A percentile compares a stretch with the other conserved stretches of the same genome.
Evolutionary conservation across 1,140 invertebrate species (phyloP).

Genomic region (Amphibalanus amphitrite): DNA sequence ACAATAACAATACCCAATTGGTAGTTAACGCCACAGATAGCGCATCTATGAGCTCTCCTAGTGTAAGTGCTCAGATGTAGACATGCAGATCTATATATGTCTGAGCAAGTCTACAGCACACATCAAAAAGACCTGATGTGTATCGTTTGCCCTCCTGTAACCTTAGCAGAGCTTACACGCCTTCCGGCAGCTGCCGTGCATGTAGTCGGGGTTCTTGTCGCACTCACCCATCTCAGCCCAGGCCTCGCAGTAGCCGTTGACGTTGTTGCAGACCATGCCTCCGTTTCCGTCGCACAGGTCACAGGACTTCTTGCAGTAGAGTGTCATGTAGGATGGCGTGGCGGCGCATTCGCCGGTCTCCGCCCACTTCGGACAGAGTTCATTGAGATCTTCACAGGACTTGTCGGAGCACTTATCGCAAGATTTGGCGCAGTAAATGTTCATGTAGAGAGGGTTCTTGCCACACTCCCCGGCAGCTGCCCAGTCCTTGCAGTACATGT

Average conservation of each 20-base stretch:
- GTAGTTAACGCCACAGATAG: too few species aligned
- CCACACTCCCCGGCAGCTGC: slow-evolving; percentile 17
- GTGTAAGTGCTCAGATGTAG: too few species aligned
- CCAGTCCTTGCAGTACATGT: slow-evolving; percentile 20
- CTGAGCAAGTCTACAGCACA: too few species aligned
- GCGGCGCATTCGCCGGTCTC: slow-evolving; percentile 20
- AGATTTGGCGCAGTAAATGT: slow-evolving; percentile 23
- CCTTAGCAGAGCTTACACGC: slow-evolving; percentile 24
- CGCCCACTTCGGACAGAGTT: slow-evolving; percentile 19
- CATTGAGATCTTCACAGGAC: slow-evolving; percentile 19
- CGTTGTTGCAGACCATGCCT: slow-evolving; percentile 17
- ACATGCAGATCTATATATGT: too few species aligned
- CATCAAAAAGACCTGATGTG: too few species aligned
- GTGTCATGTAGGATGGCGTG: slow-evolving; percentile 20
- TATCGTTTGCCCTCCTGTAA: too few species aligned
- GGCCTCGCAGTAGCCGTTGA: slow-evolving; percentile 18
- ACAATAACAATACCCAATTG: too few species aligned
- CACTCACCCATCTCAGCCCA: slow-evolving; percentile 20
- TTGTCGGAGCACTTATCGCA: too few species aligned
- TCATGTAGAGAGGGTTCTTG: slow-evolving; percentile 22
- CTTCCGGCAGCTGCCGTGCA: slow-evolving; percentile 23
- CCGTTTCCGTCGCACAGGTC: slow-evolving; percentile 9
- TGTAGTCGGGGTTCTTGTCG: slow-evolving; percentile 21
- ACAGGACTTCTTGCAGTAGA: slow-evolving; percentile 19
- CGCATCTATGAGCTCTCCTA: too few species aligned